Evolutionary conservation across 2,113 vertebrate genomes (phyloP), one percentile per base, ranked within the genome.

Genomic region (Oreochromis tanganicae): DNA sequence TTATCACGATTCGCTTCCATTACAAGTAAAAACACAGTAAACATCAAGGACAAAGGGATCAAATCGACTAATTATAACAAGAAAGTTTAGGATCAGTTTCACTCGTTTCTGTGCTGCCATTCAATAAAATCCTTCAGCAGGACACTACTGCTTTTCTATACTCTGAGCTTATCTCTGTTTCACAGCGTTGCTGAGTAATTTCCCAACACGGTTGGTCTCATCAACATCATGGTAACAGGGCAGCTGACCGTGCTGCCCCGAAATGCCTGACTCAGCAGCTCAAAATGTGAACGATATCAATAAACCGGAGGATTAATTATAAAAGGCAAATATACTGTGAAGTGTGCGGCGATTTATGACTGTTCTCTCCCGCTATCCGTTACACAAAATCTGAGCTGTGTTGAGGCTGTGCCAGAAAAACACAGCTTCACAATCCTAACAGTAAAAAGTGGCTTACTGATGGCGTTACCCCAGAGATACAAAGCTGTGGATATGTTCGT

Each of bases 261-360:
- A 82, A 83, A 83, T 1, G 6, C 41, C 85, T 7, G 66, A 92
- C 55, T 89, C 83, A 88, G 92, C 92, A 46, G 54, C 75, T 83
- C 24, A 71, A 84, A 75, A 73, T 85, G 91, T 81, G 84, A 93
- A 84, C 63, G 14, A 73, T 91, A 84, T 90, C 88, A 92, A 92
- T 88, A 90, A 91, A 88, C 19, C 5, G 6, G 55, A 84, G 73
- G 81, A 88, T 92, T 85, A 90, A 89, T 91, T 87, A 90, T 85
- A 68, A 87, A 90, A 50, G 59, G 86, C 80, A 82, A 87, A 91
- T 34, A 55, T 73, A 68, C 82, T 9, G 59, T 50, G 83, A 66
- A 71, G 48, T 16, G 56, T 19, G 41, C 4, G 24, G 29, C 59
- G 55, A 84, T 87, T 86, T 83, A 89, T 46, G 89, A 86, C 54